phyloP scores from a whole-genome alignment of 2,888 invertebrate genomes.

The Parnassius mnemosyne region DNA sequence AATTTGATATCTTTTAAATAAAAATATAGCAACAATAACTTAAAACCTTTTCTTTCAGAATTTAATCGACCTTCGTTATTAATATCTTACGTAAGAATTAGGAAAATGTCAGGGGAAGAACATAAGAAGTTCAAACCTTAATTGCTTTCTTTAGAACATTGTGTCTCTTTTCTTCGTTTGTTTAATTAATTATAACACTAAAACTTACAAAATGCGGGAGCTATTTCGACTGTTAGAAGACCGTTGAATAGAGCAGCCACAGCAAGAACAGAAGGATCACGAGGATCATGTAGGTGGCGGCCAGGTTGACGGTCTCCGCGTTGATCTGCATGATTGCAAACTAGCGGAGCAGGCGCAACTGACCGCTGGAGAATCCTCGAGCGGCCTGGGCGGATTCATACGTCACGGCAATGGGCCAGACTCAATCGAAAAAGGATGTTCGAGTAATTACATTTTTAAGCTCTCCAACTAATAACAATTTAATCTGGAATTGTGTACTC shows the following conservation, averaged over 20 bases:
- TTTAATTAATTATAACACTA: slow-evolving; percentile 12
- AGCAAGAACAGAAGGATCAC: slow-evolving; percentile 83
- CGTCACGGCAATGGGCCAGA: slow-evolving; percentile 62
- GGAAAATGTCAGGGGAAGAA: too few species aligned
- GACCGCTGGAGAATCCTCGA: slow-evolving; percentile 48
- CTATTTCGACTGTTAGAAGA: slow-evolving; percentile 52
- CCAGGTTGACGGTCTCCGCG: slow-evolving; percentile 83
- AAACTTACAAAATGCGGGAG: slow-evolving; percentile 28
- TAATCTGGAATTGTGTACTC: too few species aligned
- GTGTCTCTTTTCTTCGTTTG: too few species aligned
- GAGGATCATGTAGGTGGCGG: slow-evolving; percentile 86
- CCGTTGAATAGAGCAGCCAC: slow-evolving; percentile 84
- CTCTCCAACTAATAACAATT: too few species aligned
- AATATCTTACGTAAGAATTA: too few species aligned
- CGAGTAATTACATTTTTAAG: slow-evolving; percentile 3
- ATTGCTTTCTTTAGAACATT: too few species aligned
- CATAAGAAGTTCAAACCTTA: too few species aligned
- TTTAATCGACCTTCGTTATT: too few species aligned
- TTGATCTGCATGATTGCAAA: slow-evolving; percentile 72
- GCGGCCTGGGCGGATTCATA: slow-evolving; percentile 35
- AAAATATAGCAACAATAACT: too few species aligned
- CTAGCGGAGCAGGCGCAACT: slow-evolving; percentile 47
- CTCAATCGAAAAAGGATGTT: slow-evolving; percentile 41
- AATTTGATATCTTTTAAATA: too few species aligned
- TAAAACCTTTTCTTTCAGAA: too few species aligned